Evolutionary conservation across 64 coral and sea anemone species (phyloP).

Genomic region (Astreopora myriophthalma): DNA sequence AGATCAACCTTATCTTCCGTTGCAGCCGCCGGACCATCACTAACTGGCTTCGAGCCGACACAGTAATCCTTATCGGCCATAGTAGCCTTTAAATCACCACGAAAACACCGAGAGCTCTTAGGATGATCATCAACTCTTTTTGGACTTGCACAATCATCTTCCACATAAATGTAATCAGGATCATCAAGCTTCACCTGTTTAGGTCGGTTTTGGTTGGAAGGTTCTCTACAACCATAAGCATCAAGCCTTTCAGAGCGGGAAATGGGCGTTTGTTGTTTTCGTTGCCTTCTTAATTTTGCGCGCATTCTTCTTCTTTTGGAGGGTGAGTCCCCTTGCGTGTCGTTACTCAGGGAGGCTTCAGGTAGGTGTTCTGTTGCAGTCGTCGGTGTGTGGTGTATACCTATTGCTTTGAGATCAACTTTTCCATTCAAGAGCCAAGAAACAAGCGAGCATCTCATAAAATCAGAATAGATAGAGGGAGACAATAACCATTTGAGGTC

Average conservation of each 20-base stretch:
- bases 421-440: slow-evolving; percentile 36
- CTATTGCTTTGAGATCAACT: slow-evolving; percentile 4
- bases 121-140: neutral
- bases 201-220: neutral
- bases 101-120: neutral
- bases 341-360: neutral
- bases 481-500: slow-evolving; percentile 14
- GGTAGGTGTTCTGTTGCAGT: neutral
- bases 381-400: neutral
- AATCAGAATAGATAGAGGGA: slow-evolving; percentile 34
- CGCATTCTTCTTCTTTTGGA: slow-evolving; percentile 1
- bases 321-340: neutral
- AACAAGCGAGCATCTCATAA: neutral
- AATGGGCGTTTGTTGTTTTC: slow-evolving; percentile 2
- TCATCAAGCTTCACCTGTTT: neutral
- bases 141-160: neutral
- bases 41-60: neutral
- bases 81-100: neutral
- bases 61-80: neutral
- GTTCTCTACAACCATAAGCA: neutral
- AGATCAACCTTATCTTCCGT: neutral
- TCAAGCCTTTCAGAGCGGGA: neutral
- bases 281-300: slow-evolving; percentile 4
- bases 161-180: neutral
- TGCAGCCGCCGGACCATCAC: neutral